Evolutionary conservation across 2,113 vertebrate species (phyloP).

Genomic region (Heloderma charlesbogerti): DNA sequence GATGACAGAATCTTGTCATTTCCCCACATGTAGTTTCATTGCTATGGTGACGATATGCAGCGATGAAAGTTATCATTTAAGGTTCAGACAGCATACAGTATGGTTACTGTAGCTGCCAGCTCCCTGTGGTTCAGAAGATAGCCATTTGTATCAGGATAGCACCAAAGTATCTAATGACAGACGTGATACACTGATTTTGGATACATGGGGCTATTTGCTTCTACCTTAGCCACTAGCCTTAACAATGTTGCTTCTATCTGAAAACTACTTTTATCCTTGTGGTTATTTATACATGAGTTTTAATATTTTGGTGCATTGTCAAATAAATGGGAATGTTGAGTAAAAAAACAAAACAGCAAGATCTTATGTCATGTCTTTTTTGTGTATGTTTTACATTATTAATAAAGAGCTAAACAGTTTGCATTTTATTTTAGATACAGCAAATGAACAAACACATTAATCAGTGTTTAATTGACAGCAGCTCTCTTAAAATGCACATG

Average conservation of each 20-base stretch:
- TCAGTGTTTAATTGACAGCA: constrained; percentile 67
- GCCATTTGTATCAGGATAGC: constrained; percentile 46
- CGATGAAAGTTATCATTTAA: constrained; percentile 48
- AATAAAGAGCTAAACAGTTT: neutral
- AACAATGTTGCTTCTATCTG: neutral
- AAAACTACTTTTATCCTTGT: constrained; percentile 22
- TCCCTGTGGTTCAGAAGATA: constrained; percentile 2
- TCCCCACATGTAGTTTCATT: constrained; percentile 48
- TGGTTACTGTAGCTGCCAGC: constrained; percentile 22
- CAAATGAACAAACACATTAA: constrained; percentile 70
- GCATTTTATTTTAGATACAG: constrained; percentile 37
- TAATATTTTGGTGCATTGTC: constrained; percentile 30
- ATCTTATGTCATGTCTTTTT: neutral
- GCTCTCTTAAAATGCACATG: constrained; percentile 69
- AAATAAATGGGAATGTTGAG: accelerated
- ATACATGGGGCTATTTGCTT: neutral
- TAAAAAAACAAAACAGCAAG: neutral
- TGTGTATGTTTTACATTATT: neutral
- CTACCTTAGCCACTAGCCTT: accelerated
- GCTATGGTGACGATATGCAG: constrained; percentile 60
- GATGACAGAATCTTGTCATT: constrained; percentile 65
- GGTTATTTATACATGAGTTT: neutral
- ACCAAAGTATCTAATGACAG: constrained; percentile 54
- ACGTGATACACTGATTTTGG: constrained; percentile 10
- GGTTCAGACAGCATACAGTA: constrained; percentile 26